Evolutionary conservation across 2,113 vertebrate genomes (phyloP).

Genomic region (Paramisgurnus dabryanus): DNA sequence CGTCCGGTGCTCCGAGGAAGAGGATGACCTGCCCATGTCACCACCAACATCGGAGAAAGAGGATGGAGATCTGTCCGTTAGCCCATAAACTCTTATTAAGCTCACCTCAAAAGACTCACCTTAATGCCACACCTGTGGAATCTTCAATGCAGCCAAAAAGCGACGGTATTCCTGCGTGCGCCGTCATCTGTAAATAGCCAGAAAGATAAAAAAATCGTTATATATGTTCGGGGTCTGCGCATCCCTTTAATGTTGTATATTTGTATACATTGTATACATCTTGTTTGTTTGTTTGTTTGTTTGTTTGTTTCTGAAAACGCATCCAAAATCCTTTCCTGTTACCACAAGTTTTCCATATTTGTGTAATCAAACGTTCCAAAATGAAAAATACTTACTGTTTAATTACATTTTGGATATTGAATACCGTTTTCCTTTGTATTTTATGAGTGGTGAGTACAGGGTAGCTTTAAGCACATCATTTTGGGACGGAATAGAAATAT

Average conservation of each 20-base stretch:
- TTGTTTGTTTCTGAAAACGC: constrained; percentile 74
- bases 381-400: constrained; percentile 61
- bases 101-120: constrained; percentile 44
- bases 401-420: constrained; percentile 59
- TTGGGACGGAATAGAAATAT: constrained; percentile 60
- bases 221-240: constrained; percentile 69
- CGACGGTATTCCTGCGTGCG: constrained; percentile 51
- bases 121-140: constrained; percentile 43
- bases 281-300: constrained; percentile 71
- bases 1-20: constrained; percentile 88
- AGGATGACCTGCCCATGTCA: constrained; percentile 90
- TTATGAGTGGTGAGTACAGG: constrained; percentile 63
- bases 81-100: constrained; percentile 71
- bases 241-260: constrained; percentile 72
- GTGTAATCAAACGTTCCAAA: constrained; percentile 56
- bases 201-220: constrained; percentile 52
- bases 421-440: constrained; percentile 54
- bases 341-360: constrained; percentile 60
- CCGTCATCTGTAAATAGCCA: constrained; percentile 73
- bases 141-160: constrained; percentile 71
- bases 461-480: constrained; percentile 60
- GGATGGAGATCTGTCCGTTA: constrained; percentile 88
- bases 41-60: constrained; percentile 95
- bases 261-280: constrained; percentile 73
- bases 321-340: constrained; percentile 54